Evolutionary conservation across 2,113 vertebrate genomes (phyloP).

Genomic region (Ursus arctos): DNA sequence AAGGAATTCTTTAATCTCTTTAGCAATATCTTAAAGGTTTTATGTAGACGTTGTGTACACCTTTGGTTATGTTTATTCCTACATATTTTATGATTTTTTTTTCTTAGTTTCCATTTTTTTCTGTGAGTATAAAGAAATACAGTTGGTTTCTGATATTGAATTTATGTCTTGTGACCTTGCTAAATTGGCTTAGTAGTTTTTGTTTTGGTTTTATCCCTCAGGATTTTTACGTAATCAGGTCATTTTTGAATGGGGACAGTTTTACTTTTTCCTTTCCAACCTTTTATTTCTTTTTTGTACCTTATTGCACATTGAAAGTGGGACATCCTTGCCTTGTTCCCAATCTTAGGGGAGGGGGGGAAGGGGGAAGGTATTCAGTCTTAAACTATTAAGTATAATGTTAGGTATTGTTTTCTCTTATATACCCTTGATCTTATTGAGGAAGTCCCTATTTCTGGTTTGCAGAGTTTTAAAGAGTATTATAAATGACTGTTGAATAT

Average conservation of each 20-base stretch:
- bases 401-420: neutral
- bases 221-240: constrained; percentile 7
- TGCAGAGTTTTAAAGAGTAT: neutral
- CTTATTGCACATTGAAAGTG: neutral
- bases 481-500: neutral
- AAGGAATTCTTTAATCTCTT: neutral
- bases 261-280: neutral
- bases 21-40: neutral
- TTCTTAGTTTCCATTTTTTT: neutral
- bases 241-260: neutral
- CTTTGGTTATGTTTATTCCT: constrained; percentile 35
- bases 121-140: neutral
- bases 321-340: neutral
- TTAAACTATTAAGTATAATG: neutral
- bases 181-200: neutral
- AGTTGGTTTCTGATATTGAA: neutral
- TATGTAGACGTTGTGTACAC: neutral
- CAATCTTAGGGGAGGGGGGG: neutral
- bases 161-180: neutral
- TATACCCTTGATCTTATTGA: neutral
- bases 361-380: neutral
- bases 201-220: constrained; percentile 1
- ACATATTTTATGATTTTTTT: neutral
- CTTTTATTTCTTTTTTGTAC: neutral
- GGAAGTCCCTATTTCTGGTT: neutral